Conservation (phyloP, 2,888 invertebrate genomes). For the Eustalomyia histrio region DNA sequence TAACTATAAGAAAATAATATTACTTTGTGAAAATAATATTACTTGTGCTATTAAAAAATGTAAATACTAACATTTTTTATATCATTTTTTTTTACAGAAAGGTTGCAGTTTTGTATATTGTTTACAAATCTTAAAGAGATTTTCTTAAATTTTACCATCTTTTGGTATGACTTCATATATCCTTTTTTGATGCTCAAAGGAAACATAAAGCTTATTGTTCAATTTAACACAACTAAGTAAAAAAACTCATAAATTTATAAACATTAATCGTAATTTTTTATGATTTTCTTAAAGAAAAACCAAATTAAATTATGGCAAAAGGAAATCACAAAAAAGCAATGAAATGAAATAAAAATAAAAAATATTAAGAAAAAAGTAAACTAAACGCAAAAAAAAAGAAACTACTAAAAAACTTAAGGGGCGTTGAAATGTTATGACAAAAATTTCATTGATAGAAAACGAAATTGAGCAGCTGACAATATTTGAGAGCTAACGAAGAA, state of each 20-base stretch:
- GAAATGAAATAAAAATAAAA: slow-evolving; percentile 48
- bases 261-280: slow-evolving; percentile 62
- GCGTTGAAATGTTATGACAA: slow-evolving; percentile 65
- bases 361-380: slow-evolving; percentile 10
- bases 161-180: slow-evolving; percentile 30
- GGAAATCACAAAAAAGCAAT: slow-evolving; percentile 59
- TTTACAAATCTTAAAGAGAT: not conserved
- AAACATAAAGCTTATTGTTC: slow-evolving; percentile 64
- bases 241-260: slow-evolving; percentile 60
- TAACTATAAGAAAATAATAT: slow-evolving; percentile 1
- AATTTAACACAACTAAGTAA: slow-evolving; percentile 54
- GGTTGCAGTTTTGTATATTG: not conserved
- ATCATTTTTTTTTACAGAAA: too few species aligned
- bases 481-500: not conserved
- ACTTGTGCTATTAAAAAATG: too few species aligned
- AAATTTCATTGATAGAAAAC: slow-evolving; percentile 42
- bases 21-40: too few species aligned
- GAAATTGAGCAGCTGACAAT: slow-evolving; percentile 52
- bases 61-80: too few species aligned
- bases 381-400: slow-evolving; percentile 20
- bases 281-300: slow-evolving; percentile 43
- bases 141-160: slow-evolving; percentile 1
- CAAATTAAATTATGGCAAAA: slow-evolving; percentile 64
- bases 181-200: slow-evolving; percentile 55
- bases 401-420: slow-evolving; percentile 62